Evolutionary conservation across 2,113 vertebrate species (phyloP).

Genomic region (Sinocyclocheilus maitianheensis): DNA sequence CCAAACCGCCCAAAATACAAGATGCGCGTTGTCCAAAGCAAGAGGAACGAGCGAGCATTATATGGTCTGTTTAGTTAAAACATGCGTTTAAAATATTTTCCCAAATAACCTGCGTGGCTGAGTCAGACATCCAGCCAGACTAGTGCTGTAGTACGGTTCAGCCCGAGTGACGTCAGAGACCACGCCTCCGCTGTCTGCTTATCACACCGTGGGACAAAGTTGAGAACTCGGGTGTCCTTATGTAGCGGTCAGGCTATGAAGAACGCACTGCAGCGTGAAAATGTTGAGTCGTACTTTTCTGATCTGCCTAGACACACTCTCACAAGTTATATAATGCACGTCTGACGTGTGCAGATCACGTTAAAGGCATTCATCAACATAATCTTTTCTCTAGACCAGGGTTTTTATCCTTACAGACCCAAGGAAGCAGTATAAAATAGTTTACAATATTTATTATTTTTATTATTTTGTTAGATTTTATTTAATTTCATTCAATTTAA

Average conservation of each 20-base stretch:
- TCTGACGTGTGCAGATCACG: slow-evolving; percentile 31
- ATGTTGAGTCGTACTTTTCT: not conserved
- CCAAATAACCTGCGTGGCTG: slow-evolving; percentile 59
- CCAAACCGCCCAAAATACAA: slow-evolving; percentile 16
- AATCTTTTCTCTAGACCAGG: not conserved
- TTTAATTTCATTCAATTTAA: not conserved
- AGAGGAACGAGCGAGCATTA: not conserved
- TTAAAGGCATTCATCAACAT: not conserved
- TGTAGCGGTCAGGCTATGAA: not conserved
- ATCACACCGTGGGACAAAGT: slow-evolving; percentile 45
- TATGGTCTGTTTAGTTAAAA: slow-evolving; percentile 30
- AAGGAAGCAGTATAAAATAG: not conserved
- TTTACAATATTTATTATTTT: too few species aligned
- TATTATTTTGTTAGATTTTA: too few species aligned
- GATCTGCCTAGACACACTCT: not conserved
- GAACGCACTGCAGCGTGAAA: slow-evolving; percentile 31
- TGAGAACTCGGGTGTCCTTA: slow-evolving; percentile 8
- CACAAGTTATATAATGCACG: slow-evolving; percentile 44
- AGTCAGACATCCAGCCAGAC: slow-evolving; percentile 57
- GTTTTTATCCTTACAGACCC: not conserved
- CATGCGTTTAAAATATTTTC: slow-evolving; percentile 49
- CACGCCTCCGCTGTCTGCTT: slow-evolving; percentile 66
- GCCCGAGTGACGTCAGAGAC: slow-evolving; percentile 66
- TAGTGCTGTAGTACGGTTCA: slow-evolving; percentile 55
- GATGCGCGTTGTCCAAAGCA: slow-evolving; percentile 38